Evolutionary conservation across 2,113 vertebrate species (phyloP), one percentile per base, ranked within the genome.

Genomic region (Pterocles burchelli): DNA sequence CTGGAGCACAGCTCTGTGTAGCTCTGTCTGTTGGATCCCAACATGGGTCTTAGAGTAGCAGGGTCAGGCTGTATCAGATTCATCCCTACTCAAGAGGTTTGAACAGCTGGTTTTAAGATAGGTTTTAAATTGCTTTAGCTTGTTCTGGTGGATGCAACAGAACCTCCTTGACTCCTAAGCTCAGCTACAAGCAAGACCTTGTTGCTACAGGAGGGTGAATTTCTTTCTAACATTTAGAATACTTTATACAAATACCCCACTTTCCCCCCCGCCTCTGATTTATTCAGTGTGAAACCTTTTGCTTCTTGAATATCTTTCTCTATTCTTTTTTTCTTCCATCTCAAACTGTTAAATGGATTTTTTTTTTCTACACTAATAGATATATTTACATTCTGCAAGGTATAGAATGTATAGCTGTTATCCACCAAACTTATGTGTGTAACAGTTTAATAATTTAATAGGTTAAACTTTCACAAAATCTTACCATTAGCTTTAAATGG

Each of bases 391-490:
- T 94, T 86, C 79, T 75, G 62, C 72, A 86, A 80, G 52, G 51
- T 29, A 25, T n/a, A 70, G 75, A 86, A 86, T 3, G 3, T 57
- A 36, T 15, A 75, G 57, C 71, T 46, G 62, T 85, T 95, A 79
- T 82, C 49, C 52, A 43, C 41, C 62, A 79, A 70, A 70, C 25
- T 85, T 75, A 22, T 41, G 22, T 20, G 43, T 62, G 55, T 33
- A 80, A 66, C 61, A 80, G 36, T 86, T 93, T 81, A 70, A 93
- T 70, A 84, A 95, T 93, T 95, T 86, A 78, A 89, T 84, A 68
- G 57, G 25, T 89, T 89, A 57, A 81, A 93, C 80, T 87, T 93
- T 77, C 78, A 81, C 45, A 81, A 62, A 94, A 85, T 88, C 51
- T 85, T 88, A 65, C 80, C 6, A 28, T 90, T 96, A 79, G 28